Conservation (phyloP, 2,888 invertebrate genomes). For the Sycophila texana region DNA sequence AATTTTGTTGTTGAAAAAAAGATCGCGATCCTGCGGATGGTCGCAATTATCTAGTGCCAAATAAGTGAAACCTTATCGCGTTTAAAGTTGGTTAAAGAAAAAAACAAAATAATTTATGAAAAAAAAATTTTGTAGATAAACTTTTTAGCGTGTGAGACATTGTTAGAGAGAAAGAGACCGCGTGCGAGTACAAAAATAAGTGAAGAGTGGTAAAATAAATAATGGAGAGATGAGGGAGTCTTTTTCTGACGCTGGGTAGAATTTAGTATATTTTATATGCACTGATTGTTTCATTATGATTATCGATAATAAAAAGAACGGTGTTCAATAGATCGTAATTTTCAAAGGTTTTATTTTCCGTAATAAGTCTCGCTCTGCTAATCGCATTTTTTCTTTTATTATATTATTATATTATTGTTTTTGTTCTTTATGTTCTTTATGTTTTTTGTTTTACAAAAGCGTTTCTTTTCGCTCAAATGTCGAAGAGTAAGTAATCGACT, state of each 20-base stretch:
- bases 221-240: slow-evolving; percentile 59
- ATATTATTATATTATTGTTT: slow-evolving; percentile 29
- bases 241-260: slow-evolving; percentile 76
- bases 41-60: slow-evolving; percentile 73
- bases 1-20: slow-evolving; percentile 60
- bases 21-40: slow-evolving; percentile 59
- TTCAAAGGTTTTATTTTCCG: slow-evolving; percentile 55
- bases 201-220: slow-evolving; percentile 10
- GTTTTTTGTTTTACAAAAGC: slow-evolving; percentile 40
- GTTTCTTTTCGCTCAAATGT: slow-evolving; percentile 20
- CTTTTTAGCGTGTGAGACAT: slow-evolving; percentile 68
- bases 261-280: slow-evolving; percentile 76
- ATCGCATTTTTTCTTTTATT: slow-evolving; percentile 50
- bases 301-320: slow-evolving; percentile 74
- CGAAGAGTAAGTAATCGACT: slow-evolving; percentile 5
- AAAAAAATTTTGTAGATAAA: slow-evolving; percentile 72
- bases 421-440: slow-evolving; percentile 26
- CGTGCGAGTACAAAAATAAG: neutral
- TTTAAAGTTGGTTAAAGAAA: slow-evolving; percentile 41
- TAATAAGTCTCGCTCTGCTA: slow-evolving; percentile 63
- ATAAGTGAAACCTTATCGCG: slow-evolving; percentile 72
- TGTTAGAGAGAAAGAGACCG: slow-evolving; percentile 50
- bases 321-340: slow-evolving; percentile 74
- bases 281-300: slow-evolving; percentile 76
- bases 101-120: slow-evolving; percentile 34